Evolutionary conservation across 2,888 invertebrate genomes (phyloP), one percentile per base, ranked within the genome.

Genomic region (Galeopsomyia nigrocyanea): DNA sequence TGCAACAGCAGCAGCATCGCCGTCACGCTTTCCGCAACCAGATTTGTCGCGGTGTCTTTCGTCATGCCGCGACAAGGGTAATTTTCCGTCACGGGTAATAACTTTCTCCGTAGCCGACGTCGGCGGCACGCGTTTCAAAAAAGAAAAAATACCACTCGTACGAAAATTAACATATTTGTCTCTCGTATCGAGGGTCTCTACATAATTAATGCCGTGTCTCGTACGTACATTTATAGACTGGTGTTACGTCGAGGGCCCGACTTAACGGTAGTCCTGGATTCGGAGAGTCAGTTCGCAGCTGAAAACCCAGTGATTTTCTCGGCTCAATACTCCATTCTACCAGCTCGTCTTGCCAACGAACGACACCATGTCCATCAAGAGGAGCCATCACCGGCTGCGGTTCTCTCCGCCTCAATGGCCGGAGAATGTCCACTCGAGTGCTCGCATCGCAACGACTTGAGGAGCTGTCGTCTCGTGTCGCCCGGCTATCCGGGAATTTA

Each of bases 271-370:
- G 76, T 79, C 9, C 79, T 83, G 78, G 80, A 80, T 61, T 83
- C 83, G 5, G 83, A 83, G 61, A 78, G 71, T 16, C 79, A 78
- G 19, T 83, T 82, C 68, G 83, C 83, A 17, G 82, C 81, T 3
- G 80, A 80, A 46, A 82, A 83, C 63, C 83, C 83, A 3, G 83
- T 83, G 17, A 82, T 83, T 53, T 83, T 83, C 76, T 82, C 82
- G 26, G 83, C 83, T 0, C 83, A 83, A 63, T 83, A 81, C 57
- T 83, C 83, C 14, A 78, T 83, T 17, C 74, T 83, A 14, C 82
- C 82, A 3, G 76, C 78, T 0, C 78, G 79, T 16, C 67, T 82
- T 22, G 80, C 80, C 7, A 72, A 75, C 57, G 82, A 83, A 50
- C 78, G 82, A 10, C 79, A 82, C 66, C 80, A 79, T n/a, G 80